These are phyloP conservation scores for Protomyctophum bolini DNA, from an alignment of 2,113 vertebrate species.

Conservation along the genomic window DNA sequence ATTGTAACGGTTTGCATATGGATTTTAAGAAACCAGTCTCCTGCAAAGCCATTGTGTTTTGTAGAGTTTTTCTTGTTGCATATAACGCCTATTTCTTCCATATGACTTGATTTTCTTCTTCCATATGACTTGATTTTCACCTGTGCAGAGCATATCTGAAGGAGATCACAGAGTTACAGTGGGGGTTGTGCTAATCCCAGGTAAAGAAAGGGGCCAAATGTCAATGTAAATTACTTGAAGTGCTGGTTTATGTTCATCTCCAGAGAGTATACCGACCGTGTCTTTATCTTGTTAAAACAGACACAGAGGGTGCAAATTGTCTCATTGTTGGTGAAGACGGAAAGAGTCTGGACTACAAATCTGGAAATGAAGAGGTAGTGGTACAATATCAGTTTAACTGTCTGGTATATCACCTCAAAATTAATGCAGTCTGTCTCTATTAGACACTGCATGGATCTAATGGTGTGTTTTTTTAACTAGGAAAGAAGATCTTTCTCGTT, in stretches of 20 bases:
- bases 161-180: constrained; percentile 48
- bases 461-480: constrained; percentile 36
- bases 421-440: neutral
- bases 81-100: neutral
- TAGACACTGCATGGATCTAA: neutral
- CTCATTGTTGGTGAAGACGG: constrained; percentile 48
- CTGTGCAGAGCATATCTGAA: constrained; percentile 25
- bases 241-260: neutral
- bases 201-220: constrained; percentile 28
- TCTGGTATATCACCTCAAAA: neutral
- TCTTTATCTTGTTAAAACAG: neutral
- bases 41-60: no score
- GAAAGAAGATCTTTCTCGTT: constrained; percentile 57
- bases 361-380: constrained; percentile 36
- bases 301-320: constrained; percentile 24
- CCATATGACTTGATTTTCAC: neutral
- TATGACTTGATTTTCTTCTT: neutral
- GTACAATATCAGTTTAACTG: constrained; percentile 36
- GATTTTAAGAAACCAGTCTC: no score
- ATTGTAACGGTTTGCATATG: no score
- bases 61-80: neutral
- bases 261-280: neutral
- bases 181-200: constrained; percentile 55
- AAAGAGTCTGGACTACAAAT: constrained; percentile 47
- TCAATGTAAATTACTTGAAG: neutral